phyloP scores from a whole-genome alignment of 1,140 invertebrate genomes.

The Drosophila nasuta region DNA sequence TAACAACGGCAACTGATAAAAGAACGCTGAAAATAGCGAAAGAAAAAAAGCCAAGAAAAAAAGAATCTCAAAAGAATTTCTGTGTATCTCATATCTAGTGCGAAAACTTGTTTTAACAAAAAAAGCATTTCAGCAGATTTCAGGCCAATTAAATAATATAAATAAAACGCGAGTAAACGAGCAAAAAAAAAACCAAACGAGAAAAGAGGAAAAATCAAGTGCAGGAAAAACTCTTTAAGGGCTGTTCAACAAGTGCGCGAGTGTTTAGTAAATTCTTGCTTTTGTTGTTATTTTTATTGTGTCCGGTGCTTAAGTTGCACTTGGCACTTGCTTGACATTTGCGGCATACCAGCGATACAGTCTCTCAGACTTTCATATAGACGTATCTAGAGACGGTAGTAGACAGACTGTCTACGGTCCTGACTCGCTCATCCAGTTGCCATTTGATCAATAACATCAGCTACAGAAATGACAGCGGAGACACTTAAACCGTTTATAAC shows the following conservation, averaged over 20 bases:
- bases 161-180: conserved; percentile 25
- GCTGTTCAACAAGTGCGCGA: conserved; percentile 35
- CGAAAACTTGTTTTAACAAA: conserved; percentile 37
- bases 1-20: conserved; percentile 44
- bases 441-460: conserved; percentile 21
- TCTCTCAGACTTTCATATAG: not conserved
- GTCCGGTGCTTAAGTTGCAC: conserved; percentile 26
- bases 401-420: conserved; percentile 17
- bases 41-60: not conserved
- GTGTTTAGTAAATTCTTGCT: conserved; percentile 23
- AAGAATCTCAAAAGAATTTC: conserved; percentile 23
- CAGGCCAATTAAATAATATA: conserved; percentile 51
- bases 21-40: not conserved
- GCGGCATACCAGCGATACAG: conserved; percentile 14
- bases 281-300: conserved; percentile 18
- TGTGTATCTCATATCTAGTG: conserved; percentile 23
- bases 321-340: conserved; percentile 28
- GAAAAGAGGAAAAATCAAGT: conserved; percentile 26
- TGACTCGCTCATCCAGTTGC: conserved; percentile 32
- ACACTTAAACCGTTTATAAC: conserved; percentile 83
- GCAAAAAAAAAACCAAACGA: conserved; percentile 25
- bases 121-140: conserved; percentile 49
- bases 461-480: conserved; percentile 78
- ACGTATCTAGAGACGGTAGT: conserved; percentile 6
- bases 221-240: conserved; percentile 39